A percentile compares a stretch with the other conserved stretches of the same genome.
Evolutionary conservation across 2,113 vertebrate genomes (phyloP).

Genomic region (Cromileptes altivelis): DNA sequence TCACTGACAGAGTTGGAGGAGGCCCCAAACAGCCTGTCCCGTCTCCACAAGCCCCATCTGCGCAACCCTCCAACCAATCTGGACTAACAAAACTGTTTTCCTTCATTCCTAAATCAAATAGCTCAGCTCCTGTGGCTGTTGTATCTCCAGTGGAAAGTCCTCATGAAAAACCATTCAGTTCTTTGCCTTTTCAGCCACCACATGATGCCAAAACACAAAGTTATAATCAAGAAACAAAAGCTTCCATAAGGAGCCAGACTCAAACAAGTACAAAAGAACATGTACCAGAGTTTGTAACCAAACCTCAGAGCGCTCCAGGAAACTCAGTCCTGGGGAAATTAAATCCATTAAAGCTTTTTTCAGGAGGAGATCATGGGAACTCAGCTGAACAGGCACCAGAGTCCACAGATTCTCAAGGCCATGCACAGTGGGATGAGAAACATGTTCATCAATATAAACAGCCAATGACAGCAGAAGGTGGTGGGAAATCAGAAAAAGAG

Average conservation of each 20-base stretch:
- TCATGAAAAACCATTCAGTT: slow-evolving; percentile 73
- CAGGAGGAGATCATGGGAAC: slow-evolving; percentile 49
- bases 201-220: slow-evolving; percentile 60
- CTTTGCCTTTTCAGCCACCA: slow-evolving; percentile 72
- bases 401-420: slow-evolving; percentile 38
- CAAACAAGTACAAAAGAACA: slow-evolving; percentile 40
- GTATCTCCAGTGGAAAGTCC: slow-evolving; percentile 77
- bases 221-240: slow-evolving; percentile 38
- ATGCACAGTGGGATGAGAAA: slow-evolving; percentile 34
- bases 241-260: slow-evolving; percentile 14
- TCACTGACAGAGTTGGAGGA: slow-evolving; percentile 89
- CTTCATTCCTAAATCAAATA: slow-evolving; percentile 81
- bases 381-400: slow-evolving; percentile 40
- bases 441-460: slow-evolving; percentile 19
- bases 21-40: slow-evolving; percentile 85
- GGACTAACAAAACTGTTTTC: slow-evolving; percentile 83
- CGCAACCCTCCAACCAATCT: slow-evolving; percentile 73
- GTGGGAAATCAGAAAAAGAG: slow-evolving; percentile 33
- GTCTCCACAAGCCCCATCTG: slow-evolving; percentile 72
- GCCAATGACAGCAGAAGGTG: not conserved
- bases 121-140: slow-evolving; percentile 78
- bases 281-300: slow-evolving; percentile 51
- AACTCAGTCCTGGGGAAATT: slow-evolving; percentile 87
- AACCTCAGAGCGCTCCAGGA: slow-evolving; percentile 77
- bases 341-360: slow-evolving; percentile 84